phyloP scores from a whole-genome alignment of 2,888 invertebrate genomes.

The Mythimna ferrago region DNA sequence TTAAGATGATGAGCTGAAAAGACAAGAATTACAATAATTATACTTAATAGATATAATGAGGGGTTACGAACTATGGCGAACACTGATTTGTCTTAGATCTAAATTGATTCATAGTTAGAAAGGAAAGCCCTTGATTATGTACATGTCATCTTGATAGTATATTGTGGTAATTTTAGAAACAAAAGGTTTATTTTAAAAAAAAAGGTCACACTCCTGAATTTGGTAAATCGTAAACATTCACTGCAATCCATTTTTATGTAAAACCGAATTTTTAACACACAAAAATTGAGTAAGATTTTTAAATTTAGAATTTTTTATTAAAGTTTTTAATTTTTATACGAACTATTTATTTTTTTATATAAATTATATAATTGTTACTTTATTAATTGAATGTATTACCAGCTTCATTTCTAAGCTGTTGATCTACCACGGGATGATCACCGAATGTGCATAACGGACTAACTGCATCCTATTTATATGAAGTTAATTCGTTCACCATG shows the following conservation, averaged over 20 bases:
- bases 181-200: constrained; percentile 1
- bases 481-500: constrained; percentile 85
- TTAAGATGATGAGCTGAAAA: constrained; percentile 83
- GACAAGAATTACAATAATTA: constrained; percentile 41
- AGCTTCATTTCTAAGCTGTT: constrained; percentile 88
- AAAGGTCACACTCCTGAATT: constrained; percentile 13
- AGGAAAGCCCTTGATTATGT: constrained; percentile 48
- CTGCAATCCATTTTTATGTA: constrained; percentile 61
- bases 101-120: constrained; percentile 53
- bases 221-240: constrained; percentile 43
- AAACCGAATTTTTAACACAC: constrained; percentile 14
- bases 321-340: background rate
- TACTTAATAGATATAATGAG: constrained; percentile 16
- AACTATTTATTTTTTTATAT: constrained; percentile 12
- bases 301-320: too few relatives aligned
- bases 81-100: constrained; percentile 44
- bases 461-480: constrained; percentile 86
- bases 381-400: constrained; percentile 74
- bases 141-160: constrained; percentile 22
- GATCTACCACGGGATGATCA: constrained; percentile 73
- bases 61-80: constrained; percentile 12
- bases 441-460: constrained; percentile 79
- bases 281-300: background rate
- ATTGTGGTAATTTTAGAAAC: background rate
- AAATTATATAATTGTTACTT: constrained; percentile 17